These are phyloP conservation scores for Mungos mungo DNA, from an alignment of 2,113 vertebrate genomes.

Conservation along the genomic window DNA sequence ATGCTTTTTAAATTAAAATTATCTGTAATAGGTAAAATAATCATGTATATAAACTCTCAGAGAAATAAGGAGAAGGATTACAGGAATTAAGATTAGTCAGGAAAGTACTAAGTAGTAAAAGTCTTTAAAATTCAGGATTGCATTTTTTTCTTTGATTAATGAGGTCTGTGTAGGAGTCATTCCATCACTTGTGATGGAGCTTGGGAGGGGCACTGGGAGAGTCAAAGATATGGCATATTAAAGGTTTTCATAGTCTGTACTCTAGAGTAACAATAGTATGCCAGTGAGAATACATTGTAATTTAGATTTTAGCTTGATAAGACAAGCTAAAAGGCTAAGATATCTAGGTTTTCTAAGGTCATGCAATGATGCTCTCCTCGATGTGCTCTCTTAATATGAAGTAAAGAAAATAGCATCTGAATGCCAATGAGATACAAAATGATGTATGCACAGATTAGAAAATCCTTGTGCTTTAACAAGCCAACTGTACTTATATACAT, in stretches of 20 bases:
- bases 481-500: neutral
- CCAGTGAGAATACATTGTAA: neutral
- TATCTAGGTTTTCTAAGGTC: neutral
- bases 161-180: neutral
- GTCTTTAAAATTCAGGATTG: neutral
- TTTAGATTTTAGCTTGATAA: neutral
- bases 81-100: neutral
- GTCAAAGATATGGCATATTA: neutral
- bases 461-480: neutral
- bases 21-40: neutral
- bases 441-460: neutral
- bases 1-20: neutral
- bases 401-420: neutral
- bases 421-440: neutral
- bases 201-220: neutral
- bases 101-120: neutral
- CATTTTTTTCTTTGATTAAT: neutral
- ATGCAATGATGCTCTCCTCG: neutral
- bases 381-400: neutral
- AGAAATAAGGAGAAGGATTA: neutral
- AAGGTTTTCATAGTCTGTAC: neutral
- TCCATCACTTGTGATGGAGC: neutral
- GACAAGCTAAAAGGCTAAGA: neutral
- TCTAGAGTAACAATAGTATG: neutral
- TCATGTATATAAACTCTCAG: neutral